Evolutionary conservation across 92 coral and sea anemone species (phyloP).

Genomic region (Ricordea florida): DNA sequence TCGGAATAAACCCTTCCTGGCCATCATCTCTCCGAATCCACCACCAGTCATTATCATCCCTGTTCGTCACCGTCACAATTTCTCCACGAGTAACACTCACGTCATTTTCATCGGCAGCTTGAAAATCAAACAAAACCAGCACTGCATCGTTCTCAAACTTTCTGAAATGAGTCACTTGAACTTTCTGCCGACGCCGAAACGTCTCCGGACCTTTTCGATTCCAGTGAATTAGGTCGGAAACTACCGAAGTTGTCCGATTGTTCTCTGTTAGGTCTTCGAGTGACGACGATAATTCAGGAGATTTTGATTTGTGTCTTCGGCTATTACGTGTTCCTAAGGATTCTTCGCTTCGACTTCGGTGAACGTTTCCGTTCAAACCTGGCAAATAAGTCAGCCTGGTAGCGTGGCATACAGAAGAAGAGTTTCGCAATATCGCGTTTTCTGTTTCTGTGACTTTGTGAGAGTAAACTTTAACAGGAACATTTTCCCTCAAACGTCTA

Average conservation of each 20-base stretch:
- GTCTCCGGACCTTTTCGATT: slow-evolving; percentile 73
- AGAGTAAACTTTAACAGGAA: neutral
- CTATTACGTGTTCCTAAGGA: neutral
- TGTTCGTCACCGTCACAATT: slow-evolving; percentile 67
- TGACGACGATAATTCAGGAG: slow-evolving; percentile 29
- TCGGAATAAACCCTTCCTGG: slow-evolving; percentile 79
- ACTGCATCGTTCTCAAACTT: slow-evolving; percentile 63
- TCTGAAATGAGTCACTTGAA: slow-evolving; percentile 66
- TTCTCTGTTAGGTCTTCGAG: slow-evolving; percentile 47
- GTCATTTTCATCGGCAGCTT: slow-evolving; percentile 78
- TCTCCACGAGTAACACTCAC: slow-evolving; percentile 74
- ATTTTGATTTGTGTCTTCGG: neutral
- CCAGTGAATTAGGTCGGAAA: slow-evolving; percentile 35
- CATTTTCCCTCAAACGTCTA: too few relatives aligned
- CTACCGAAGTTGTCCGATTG: slow-evolving; percentile 34
- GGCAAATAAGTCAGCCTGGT: slow-evolving; percentile 23
- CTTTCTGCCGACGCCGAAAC: slow-evolving; percentile 67
- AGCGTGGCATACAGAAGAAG: neutral
- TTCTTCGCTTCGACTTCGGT: slow-evolving; percentile 53
- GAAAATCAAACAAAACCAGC: slow-evolving; percentile 68
- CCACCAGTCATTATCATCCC: slow-evolving; percentile 90
- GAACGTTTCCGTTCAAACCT: slow-evolving; percentile 1
- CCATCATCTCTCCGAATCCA: slow-evolving; percentile 73
- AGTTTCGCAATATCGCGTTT: neutral
- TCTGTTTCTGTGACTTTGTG: slow-evolving; percentile 5